Percentiles rank a stretch among this genome's conserved stretches.
These are phyloP conservation scores for Bufotes viridis DNA, from an alignment of 2,797 vertebrate genomes.

Conservation along the genomic window DNA sequence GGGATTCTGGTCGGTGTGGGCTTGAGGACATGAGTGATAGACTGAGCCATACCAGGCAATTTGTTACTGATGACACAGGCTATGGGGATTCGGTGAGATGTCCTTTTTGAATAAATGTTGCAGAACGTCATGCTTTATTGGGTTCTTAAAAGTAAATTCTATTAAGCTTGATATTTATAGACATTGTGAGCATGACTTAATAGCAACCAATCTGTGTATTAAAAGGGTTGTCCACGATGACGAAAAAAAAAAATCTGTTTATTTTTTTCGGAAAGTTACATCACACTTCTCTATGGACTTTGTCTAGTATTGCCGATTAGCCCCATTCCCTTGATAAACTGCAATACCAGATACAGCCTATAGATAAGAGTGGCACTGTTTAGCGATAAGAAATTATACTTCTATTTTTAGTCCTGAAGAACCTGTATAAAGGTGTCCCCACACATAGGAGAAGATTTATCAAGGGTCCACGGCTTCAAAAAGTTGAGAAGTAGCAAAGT, in stretches of 20 bases:
- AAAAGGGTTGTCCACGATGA: not conserved
- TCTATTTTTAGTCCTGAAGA: too few relatives aligned
- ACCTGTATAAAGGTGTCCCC: too few relatives aligned
- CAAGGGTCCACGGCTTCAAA: too few relatives aligned
- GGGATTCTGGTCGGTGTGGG: slow-evolving; percentile 5
- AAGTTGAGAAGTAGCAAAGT: too few relatives aligned
- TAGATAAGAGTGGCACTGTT: not conserved
- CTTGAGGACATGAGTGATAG: slow-evolving; percentile 48
- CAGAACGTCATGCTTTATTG: slow-evolving; percentile 4
- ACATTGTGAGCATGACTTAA: not conserved
- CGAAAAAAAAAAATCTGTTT: too few relatives aligned
- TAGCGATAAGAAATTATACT: too few relatives aligned
- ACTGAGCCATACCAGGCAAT: slow-evolving; percentile 25
- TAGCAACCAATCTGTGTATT: not conserved
- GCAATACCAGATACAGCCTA: not conserved
- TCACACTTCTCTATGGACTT: too few relatives aligned
- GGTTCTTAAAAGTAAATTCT: not conserved
- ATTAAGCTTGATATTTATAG: slow-evolving; percentile 3
- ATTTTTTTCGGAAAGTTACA: too few relatives aligned
- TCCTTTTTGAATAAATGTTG: slow-evolving; percentile 37
- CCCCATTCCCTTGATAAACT: too few relatives aligned
- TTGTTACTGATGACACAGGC: slow-evolving; percentile 48
- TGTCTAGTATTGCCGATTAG: too few relatives aligned
- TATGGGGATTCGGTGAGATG: slow-evolving; percentile 21
- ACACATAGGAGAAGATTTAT: too few relatives aligned